Evolutionary conservation across 1,140 invertebrate species (phyloP).

Genomic region (Macrotrachela quadricornifera): DNA sequence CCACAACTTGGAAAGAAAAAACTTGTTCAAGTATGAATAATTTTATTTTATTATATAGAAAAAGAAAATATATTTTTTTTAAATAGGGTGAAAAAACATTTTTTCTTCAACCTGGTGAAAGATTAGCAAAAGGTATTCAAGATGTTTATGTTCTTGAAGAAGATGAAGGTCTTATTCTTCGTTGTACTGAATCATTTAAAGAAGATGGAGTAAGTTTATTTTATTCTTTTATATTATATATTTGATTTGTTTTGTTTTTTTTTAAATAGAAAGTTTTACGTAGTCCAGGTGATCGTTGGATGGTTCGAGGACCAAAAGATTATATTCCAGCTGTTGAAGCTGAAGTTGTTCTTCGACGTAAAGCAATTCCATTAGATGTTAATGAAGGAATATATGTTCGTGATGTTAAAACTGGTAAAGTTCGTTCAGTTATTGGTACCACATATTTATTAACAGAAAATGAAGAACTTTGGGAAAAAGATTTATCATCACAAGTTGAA

Average conservation of each 20-base stretch:
- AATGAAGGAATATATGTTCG: constrained; percentile 37
- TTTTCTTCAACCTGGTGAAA: neutral
- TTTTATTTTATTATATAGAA: too few relatives aligned
- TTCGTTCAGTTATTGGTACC: constrained; percentile 29
- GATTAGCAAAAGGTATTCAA: neutral
- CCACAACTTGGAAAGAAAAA: neutral
- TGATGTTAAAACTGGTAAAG: constrained; percentile 33
- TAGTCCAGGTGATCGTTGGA: constrained; percentile 33
- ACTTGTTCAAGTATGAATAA: neutral
- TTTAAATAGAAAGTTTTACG: constrained; percentile 7
- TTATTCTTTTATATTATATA: too few relatives aligned
- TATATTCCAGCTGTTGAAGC: constrained; percentile 36
- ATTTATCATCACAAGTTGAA: constrained; percentile 27
- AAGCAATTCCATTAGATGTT: constrained; percentile 34
- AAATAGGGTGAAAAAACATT: neutral
- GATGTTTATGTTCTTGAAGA: neutral
- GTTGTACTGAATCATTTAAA: neutral
- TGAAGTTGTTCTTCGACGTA: constrained; percentile 29
- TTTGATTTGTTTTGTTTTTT: too few relatives aligned
- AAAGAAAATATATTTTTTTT: neutral
- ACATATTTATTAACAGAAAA: constrained; percentile 36
- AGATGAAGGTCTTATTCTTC: neutral
- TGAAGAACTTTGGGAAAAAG: constrained; percentile 35
- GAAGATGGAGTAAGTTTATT: neutral
- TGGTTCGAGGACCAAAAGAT: constrained; percentile 33